Percentiles rank a stretch among this genome's conserved stretches.
Evolutionary conservation across 1,140 invertebrate species (phyloP).

Genomic region (Drosophila subpulchrella): DNA sequence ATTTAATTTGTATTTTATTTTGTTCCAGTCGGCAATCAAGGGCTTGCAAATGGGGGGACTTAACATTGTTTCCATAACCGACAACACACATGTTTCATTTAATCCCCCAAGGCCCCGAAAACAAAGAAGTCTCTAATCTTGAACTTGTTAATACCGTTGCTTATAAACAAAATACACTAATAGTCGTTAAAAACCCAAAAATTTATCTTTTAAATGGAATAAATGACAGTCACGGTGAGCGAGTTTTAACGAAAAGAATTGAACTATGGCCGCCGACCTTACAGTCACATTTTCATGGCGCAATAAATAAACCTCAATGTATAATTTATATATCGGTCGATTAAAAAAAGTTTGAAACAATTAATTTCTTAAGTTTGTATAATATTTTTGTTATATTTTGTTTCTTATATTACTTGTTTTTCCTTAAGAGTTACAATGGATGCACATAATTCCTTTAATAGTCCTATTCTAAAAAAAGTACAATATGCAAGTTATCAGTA

Average conservation of each 20-base stretch:
- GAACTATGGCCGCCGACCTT: no score
- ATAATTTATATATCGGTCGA: no score
- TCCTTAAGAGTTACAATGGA: slow-evolving; percentile 26
- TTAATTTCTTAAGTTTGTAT: not conserved
- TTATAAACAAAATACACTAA: slow-evolving; percentile 13
- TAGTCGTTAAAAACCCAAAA: slow-evolving; percentile 1
- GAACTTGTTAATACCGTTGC: slow-evolving; percentile 1
- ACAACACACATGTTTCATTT: slow-evolving; percentile 93
- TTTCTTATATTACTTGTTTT: slow-evolving; percentile 14
- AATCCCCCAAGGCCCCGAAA: slow-evolving; percentile 91
- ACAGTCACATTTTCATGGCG: no score
- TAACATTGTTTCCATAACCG: slow-evolving; percentile 95
- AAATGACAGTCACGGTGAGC: slow-evolving; percentile 8
- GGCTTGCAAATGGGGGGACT: slow-evolving; percentile 95
- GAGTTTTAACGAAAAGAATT: no score
- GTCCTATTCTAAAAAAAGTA: slow-evolving; percentile 38
- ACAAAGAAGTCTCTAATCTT: slow-evolving; percentile 88
- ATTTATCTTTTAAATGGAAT: slow-evolving; percentile 21
- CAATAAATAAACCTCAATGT: no score
- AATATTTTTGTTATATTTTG: slow-evolving; percentile 16
- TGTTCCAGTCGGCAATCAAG: slow-evolving; percentile 93
- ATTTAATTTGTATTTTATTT: not conserved
- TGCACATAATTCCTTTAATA: slow-evolving; percentile 25
- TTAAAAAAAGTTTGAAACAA: not conserved
- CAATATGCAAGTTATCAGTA: slow-evolving; percentile 30